Base-by-base conservation (phyloP, 2,113 vertebrate species). In the Cricetomys ansorgei region DNA sequence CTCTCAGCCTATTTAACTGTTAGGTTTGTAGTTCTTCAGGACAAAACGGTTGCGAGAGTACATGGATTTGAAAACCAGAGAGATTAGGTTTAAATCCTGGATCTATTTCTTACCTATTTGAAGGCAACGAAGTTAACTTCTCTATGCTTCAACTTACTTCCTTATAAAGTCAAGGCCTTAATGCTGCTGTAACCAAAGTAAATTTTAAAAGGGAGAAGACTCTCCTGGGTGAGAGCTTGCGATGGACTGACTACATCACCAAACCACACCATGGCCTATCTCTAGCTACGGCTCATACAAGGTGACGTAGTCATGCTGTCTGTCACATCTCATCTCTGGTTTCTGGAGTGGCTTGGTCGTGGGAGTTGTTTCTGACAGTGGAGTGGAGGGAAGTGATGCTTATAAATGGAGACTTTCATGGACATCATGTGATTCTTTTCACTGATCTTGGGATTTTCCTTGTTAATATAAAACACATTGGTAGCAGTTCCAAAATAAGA, bases 61-160 rank as follows among this genome's bases (percentile, higher is more conserved):
- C 7, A 48, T 37, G 19, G 34, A 80, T 79, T 70, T 93, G 59
- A 90, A 67, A 86, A 72, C 80, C 45, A 90, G 53, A 87, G 29
- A 89, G 53, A 89, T 69, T 77, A 62, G 13, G 3, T 48, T 90
- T 86, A 89, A 94, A 92, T 73, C 37, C 37, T n/a, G 89, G 40
- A 91, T 86, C 27, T 1, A 86, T 67, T 29, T 55, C 15, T 79
- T 89, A 27, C 4, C 69, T 84, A 27, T 96, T 37, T 55, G 64
- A 80, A 17, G 21, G 8, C 37, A 96, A 88, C 83, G 91, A 83
- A 92, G n/a, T 88, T 75, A 92, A 94, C 17, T 2, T 91, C 43
- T 95, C 16, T 21, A 40, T 1, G 53, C 73, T 45, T 79, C 75
- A 92, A 34, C 31, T 83, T 85, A 40, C 55, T 84, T 89, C 72